Percentiles rank a stretch among this genome's conserved stretches.
Evolutionary conservation across 2,113 vertebrate species (phyloP).

Genomic region (Hippocampus zosterae): DNA sequence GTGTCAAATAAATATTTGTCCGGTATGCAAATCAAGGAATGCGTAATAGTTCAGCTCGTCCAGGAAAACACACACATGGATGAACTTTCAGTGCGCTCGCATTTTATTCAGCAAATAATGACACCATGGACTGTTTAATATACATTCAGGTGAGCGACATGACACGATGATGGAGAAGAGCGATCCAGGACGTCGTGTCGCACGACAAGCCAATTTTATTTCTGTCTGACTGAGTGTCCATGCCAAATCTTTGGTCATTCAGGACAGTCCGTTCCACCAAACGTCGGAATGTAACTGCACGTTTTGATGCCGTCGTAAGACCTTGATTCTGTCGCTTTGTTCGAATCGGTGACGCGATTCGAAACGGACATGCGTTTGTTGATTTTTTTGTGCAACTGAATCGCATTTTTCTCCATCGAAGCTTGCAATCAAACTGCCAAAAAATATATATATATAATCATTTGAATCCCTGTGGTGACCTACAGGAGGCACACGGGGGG

Average conservation of each 20-base stretch:
- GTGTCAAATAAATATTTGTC: neutral
- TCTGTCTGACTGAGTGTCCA: slow-evolving; percentile 17
- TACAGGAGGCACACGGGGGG: slow-evolving; percentile 18
- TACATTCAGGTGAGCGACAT: slow-evolving; percentile 72
- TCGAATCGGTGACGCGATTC: slow-evolving; percentile 5
- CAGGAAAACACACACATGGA: slow-evolving; percentile 1
- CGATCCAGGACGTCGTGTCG: slow-evolving; percentile 48
- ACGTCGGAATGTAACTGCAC: neutral
- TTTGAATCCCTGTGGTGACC: slow-evolving; percentile 6
- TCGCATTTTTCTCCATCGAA: slow-evolving; percentile 11
- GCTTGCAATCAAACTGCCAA: slow-evolving; percentile 9
- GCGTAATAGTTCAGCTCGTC: neutral
- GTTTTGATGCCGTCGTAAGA: neutral
- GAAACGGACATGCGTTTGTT: slow-evolving; percentile 15
- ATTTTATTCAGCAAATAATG: slow-evolving; percentile 71
- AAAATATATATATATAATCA: too few species aligned
- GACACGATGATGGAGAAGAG: slow-evolving; percentile 53
- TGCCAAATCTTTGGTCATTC: slow-evolving; percentile 45
- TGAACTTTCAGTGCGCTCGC: slow-evolving; percentile 32
- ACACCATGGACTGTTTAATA: slow-evolving; percentile 61
- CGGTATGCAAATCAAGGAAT: neutral
- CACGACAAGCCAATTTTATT: slow-evolving; percentile 21
- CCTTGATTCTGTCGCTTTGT: slow-evolving; percentile 2
- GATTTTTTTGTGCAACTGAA: slow-evolving; percentile 17
- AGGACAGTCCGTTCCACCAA: slow-evolving; percentile 6